Percentiles rank a stretch among this genome's conserved stretches.
Conservation (phyloP, 2,888 invertebrate species). For the Pyralis farinalis region DNA sequence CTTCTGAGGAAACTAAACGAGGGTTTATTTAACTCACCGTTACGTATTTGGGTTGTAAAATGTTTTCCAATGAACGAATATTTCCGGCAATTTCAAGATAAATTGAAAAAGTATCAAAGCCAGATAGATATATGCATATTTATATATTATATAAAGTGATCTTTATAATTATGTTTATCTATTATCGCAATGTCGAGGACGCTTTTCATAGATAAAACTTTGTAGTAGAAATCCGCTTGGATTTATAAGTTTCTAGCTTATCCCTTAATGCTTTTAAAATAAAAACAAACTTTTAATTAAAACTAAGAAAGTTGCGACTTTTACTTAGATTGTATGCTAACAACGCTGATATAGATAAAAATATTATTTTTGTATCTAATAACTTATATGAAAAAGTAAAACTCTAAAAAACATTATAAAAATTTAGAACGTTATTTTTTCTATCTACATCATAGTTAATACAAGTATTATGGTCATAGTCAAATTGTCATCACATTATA, state of each 20-base stretch:
- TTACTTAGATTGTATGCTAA: not conserved
- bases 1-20: slow-evolving; percentile 10
- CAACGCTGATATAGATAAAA: not conserved
- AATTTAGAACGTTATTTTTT: too few relatives aligned
- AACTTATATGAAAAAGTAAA: too few relatives aligned
- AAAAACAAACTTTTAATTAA: slow-evolving; percentile 9
- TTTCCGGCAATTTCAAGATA: not conserved
- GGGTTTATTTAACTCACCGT: slow-evolving; percentile 6
- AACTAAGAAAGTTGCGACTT: slow-evolving; percentile 3
- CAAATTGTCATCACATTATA: too few relatives aligned
- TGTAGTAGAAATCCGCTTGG: slow-evolving; percentile 4
- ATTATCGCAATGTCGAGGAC: not conserved
- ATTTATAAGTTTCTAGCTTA: slow-evolving; percentile 2
- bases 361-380: too few relatives aligned
- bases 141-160: too few relatives aligned
- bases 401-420: too few relatives aligned
- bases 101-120: too few relatives aligned
- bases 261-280: slow-evolving; percentile 3
- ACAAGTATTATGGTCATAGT: too few relatives aligned
- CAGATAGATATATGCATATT: too few relatives aligned
- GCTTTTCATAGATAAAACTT: not conserved
- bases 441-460: too few relatives aligned
- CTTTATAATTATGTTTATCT: too few relatives aligned
- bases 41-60: slow-evolving; percentile 4
- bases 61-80: not conserved